Evolutionary conservation across 2,113 vertebrate genomes (phyloP).

Genomic region (Todiramphus saurophagus): DNA sequence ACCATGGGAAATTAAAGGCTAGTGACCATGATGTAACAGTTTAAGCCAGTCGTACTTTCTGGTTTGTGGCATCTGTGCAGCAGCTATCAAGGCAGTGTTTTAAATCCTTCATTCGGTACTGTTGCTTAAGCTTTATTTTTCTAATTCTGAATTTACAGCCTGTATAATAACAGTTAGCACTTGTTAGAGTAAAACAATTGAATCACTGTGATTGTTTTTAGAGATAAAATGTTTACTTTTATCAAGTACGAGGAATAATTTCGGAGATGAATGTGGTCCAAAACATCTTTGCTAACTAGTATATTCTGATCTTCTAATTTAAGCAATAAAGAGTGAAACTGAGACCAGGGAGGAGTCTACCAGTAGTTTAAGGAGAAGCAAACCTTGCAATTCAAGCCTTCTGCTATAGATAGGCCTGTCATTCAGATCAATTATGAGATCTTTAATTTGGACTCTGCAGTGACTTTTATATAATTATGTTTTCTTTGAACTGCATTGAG

Average conservation of each 20-base stretch:
- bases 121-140: not conserved
- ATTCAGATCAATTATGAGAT: constrained; percentile 33
- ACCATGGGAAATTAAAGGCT: not conserved
- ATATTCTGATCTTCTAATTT: constrained; percentile 21
- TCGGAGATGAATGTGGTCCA: not conserved
- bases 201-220: not conserved
- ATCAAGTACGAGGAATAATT: not conserved
- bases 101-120: not conserved
- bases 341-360: not conserved
- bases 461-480: constrained; percentile 56
- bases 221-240: not conserved
- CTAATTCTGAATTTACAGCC: not conserved
- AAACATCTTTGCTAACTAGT: not conserved
- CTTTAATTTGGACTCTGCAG: constrained; percentile 62
- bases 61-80: not conserved
- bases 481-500: constrained; percentile 57
- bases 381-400: constrained; percentile 15
- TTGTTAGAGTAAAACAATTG: not conserved
- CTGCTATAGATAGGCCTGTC: constrained; percentile 50
- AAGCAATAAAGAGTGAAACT: not conserved
- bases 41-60: not conserved
- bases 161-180: not conserved
- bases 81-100: not conserved
- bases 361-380: constrained; percentile 1
- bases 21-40: not conserved